phyloP scores from a whole-genome alignment of 2,113 vertebrate genomes.

The Amphiprion percula region DNA sequence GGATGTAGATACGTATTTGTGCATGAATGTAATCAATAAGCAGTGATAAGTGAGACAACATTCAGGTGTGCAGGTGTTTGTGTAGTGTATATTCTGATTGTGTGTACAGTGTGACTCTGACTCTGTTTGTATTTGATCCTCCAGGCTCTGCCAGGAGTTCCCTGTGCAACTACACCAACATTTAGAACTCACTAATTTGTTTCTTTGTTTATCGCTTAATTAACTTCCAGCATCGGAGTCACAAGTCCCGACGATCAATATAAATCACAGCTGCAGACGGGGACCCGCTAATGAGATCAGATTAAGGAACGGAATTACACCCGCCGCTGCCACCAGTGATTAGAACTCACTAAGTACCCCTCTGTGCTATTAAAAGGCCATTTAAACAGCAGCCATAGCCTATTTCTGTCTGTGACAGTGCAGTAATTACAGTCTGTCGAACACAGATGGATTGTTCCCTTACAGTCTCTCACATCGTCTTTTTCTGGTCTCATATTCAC shows the following conservation, averaged over 20 bases:
- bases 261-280: conserved; percentile 59
- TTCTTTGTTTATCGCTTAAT: conserved; percentile 75
- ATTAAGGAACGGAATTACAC: conserved; percentile 71
- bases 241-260: conserved; percentile 64
- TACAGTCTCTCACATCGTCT: neutral
- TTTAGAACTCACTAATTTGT: conserved; percentile 61
- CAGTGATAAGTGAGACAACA: no score
- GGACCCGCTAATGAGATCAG: conserved; percentile 71
- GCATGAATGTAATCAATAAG: no score
- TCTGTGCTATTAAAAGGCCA: conserved; percentile 75
- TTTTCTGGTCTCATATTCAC: neutral
- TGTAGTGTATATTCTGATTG: no score
- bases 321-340: conserved; percentile 64
- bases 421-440: conserved; percentile 49
- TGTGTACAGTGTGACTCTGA: neutral
- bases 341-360: conserved; percentile 68
- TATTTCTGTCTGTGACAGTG: conserved; percentile 59
- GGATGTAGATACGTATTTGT: no score
- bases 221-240: conserved; percentile 60
- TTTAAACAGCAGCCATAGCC: conserved; percentile 57
- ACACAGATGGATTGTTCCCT: conserved; percentile 20
- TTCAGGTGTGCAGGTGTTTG: no score
- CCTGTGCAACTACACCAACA: conserved; percentile 23
- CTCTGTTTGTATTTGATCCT: conserved; percentile 26
- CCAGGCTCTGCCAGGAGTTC: conserved; percentile 1